These are phyloP conservation scores for Gymnobelideus leadbeateri DNA, from an alignment of 2,113 vertebrate genomes.

Conservation along the genomic window DNA sequence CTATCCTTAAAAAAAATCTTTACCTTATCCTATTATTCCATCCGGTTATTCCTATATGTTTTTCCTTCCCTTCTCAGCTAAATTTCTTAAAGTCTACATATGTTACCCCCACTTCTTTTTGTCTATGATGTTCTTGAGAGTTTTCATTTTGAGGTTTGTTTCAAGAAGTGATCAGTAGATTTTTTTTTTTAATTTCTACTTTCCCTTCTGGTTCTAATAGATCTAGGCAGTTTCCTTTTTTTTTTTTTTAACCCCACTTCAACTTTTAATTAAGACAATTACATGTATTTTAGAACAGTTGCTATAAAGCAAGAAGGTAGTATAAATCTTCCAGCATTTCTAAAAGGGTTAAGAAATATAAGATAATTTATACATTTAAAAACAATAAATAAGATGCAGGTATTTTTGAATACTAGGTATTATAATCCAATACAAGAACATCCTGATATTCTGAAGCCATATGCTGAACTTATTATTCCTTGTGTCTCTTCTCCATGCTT, in stretches of 20 bases:
- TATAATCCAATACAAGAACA: conserved; percentile 97
- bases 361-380: conserved; percentile 99
- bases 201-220: no score
- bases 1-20: no score
- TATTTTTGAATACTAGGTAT: conserved; percentile 97
- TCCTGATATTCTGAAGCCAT: conserved; percentile 90
- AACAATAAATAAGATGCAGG: conserved; percentile 99
- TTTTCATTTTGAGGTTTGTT: no score
- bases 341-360: conserved; percentile 99
- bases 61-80: no score
- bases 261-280: conserved; percentile 99
- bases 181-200: no score
- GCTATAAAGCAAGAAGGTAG: conserved; percentile 99
- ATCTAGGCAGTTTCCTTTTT: no score
- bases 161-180: no score
- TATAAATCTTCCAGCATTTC: conserved; percentile 99
- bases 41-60: no score
- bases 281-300: conserved; percentile 99
- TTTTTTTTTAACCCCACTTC: conserved; percentile 89
- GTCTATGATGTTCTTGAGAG: no score
- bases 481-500: conserved; percentile 88
- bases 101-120: no score
- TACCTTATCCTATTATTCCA: no score
- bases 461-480: conserved; percentile 90
- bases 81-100: no score